Evolutionary conservation across 2,797 vertebrate species (phyloP).

Genomic region (Hydrocynus forskahlii): DNA sequence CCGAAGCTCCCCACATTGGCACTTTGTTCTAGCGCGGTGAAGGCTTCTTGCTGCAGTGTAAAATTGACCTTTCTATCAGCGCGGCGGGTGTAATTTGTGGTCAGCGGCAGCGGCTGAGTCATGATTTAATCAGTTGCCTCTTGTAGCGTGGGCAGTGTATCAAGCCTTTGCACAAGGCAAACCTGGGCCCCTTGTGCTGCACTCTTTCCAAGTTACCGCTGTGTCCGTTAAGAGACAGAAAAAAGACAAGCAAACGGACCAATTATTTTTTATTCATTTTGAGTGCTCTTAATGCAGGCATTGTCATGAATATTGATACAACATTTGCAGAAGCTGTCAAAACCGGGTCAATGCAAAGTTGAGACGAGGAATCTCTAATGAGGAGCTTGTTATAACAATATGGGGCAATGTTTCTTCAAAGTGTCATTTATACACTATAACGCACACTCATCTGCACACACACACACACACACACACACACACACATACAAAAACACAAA

Average conservation of each 20-base stretch:
- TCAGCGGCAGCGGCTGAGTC: conserved; percentile 53
- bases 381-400: conserved; percentile 49
- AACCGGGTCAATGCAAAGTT: conserved; percentile 18
- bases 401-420: conserved; percentile 31
- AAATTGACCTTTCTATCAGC: conserved; percentile 70
- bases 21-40: conserved; percentile 52
- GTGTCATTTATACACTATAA: conserved; percentile 30
- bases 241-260: conserved; percentile 4
- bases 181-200: background rate
- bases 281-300: conserved; percentile 21
- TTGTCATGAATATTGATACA: conserved; percentile 50
- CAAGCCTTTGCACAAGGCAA: conserved; percentile 31
- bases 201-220: conserved; percentile 6
- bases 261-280: conserved; percentile 28
- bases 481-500: background rate
- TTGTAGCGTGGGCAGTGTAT: conserved; percentile 51
- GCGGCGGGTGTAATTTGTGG: conserved; percentile 62
- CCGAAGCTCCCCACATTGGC: conserved; percentile 17
- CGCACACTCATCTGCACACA: background rate
- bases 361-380: conserved; percentile 36
- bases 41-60: conserved; percentile 57
- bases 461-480: conserved; percentile 9
- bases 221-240: background rate
- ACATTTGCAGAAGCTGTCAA: conserved; percentile 14
- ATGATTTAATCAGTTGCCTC: conserved; percentile 63